Evolutionary conservation across 1,140 invertebrate species (phyloP), one percentile per base, ranked within the genome.

Genomic region (Frieseomelitta varia): DNA sequence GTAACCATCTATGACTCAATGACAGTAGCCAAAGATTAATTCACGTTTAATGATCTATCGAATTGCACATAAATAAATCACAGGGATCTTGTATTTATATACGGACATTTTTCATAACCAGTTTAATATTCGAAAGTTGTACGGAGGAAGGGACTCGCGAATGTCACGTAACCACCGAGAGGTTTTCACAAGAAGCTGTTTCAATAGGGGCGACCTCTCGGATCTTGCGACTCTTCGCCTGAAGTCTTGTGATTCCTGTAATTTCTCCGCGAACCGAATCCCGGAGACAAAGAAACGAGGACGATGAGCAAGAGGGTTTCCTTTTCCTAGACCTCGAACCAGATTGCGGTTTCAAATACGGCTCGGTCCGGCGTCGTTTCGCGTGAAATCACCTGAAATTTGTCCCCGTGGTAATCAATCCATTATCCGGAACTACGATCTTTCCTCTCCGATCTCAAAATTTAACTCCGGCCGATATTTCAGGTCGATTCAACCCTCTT

Each of bases 201-300:
- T 21, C 55, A 39, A 56, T 56, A 75, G 53, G 27, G 73, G 19
- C 14, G 30, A 19, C 19, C 30, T 76, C 12, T 61, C 10, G 55
- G 21, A 58, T 39, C 27, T 58, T 12, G 6, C 27, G 30, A 76
- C 30, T 58, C 39, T 75, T 30, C 73, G 21, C 39, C 39, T 14
- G 74, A 76, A 76, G 39, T 76, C 56, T 76, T 56, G 56, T 19
- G 55, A 76, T 76, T 76, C 74, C 34, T 61, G 74, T 76, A 58
- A 61, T 76, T 76, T 76, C 74, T 76, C 24, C 14, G 74, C 30
- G 55, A 76, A 61, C 34, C 55, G 61, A 76, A 24, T 30, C 30
- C 34, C 30, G 21, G 34, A 47, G 74, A 76, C 56, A 61, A 76
- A 76, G 74, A 76, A 76, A 76, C 56, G 74, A 55, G 56, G 34